A percentile compares a stretch with the other conserved stretches of the same genome.
Evolutionary conservation across 2,888 invertebrate genomes (phyloP).

Genomic region (Spisula solida): DNA sequence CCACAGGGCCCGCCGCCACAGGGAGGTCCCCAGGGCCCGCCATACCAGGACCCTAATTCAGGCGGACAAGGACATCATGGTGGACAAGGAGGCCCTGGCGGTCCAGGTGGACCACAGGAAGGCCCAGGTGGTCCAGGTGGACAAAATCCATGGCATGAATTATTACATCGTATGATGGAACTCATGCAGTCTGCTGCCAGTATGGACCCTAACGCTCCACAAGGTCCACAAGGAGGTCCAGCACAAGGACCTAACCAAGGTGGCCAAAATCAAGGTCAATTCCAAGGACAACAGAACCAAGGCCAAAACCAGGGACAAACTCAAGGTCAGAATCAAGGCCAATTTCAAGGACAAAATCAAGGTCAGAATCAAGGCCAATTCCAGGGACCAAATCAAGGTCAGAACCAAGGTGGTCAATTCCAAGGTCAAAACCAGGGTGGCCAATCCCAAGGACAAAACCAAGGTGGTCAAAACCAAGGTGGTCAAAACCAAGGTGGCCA

Average conservation of each 20-base stretch:
- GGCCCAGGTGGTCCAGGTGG: background rate
- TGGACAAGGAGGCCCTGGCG: background rate
- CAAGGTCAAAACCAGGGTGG: background rate
- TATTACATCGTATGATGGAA: slow-evolving; percentile 68
- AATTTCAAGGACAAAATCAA: slow-evolving; percentile 21
- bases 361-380: background rate
- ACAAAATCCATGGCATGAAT: slow-evolving; percentile 68
- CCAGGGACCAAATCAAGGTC: slow-evolving; percentile 29
- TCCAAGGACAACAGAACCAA: slow-evolving; percentile 22
- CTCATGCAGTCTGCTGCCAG: slow-evolving; percentile 60
- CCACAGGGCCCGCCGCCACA: background rate
- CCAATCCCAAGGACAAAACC: background rate
- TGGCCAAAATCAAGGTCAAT: slow-evolving; percentile 22
- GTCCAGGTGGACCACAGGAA: background rate
- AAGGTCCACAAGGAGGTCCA: slow-evolving; percentile 16
- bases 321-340: slow-evolving; percentile 22
- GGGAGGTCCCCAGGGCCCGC: background rate
- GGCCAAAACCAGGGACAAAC: slow-evolving; percentile 3
- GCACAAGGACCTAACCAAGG: background rate
- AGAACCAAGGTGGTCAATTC: background rate
- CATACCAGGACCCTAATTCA: background rate
- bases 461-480: slow-evolving; percentile 20
- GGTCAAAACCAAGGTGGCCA: background rate
- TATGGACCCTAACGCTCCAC: background rate
- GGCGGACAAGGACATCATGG: background rate